Percentiles rank a stretch among this genome's conserved stretches.
Evolutionary conservation across 2,797 vertebrate genomes (phyloP).

Genomic region (Pipistrellus nathusii): DNA sequence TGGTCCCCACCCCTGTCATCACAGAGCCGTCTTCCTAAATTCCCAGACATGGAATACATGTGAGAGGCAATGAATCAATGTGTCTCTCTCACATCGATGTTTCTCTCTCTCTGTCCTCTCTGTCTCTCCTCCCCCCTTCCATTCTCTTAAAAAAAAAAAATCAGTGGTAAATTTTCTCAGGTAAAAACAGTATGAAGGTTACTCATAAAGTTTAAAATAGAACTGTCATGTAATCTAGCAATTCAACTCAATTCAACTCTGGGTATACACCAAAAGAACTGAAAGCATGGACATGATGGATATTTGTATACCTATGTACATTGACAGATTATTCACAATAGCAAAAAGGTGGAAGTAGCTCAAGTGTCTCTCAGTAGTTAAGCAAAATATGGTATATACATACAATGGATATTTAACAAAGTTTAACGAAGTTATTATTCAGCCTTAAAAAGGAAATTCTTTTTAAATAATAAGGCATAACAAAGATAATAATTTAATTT

Average conservation of each 20-base stretch:
- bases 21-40: too few relatives aligned
- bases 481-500: too few relatives aligned
- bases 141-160: too few relatives aligned
- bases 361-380: background rate
- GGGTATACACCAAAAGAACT: background rate
- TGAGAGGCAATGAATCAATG: too few relatives aligned
- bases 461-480: too few relatives aligned
- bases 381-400: background rate
- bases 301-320: background rate
- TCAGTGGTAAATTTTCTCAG: too few relatives aligned
- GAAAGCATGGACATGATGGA: background rate
- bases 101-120: too few relatives aligned
- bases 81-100: too few relatives aligned
- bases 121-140: too few relatives aligned
- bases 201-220: conserved; percentile 14
- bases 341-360: background rate
- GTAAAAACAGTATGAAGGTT: background rate
- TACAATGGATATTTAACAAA: background rate
- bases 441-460: background rate
- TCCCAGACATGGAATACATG: too few relatives aligned
- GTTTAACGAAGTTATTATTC: conserved; percentile 24
- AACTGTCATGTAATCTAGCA: background rate
- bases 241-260: background rate
- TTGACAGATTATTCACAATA: background rate
- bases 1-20: too few relatives aligned